These are phyloP conservation scores for Umimayanthus kanabou DNA, from an alignment of 92 coral and sea anemone species.

Conservation along the genomic window DNA sequence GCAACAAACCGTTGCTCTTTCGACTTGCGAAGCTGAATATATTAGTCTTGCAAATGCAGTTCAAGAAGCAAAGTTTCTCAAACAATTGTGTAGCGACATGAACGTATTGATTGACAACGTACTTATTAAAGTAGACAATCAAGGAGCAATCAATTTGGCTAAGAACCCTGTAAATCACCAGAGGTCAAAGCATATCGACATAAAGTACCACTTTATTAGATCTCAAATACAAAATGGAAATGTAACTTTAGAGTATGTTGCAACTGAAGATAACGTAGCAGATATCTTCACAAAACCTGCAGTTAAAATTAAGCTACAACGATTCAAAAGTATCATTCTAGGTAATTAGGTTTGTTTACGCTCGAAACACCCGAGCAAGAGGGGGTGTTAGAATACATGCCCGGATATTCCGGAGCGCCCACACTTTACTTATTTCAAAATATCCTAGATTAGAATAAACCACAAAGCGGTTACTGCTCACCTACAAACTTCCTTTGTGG, in stretches of 20 bases:
- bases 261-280: conserved; percentile 35
- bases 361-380: background rate
- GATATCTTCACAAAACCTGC: conserved; percentile 16
- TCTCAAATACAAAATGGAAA: background rate
- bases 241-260: conserved; percentile 32
- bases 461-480: too few relatives aligned
- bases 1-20: background rate
- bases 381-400: too few relatives aligned
- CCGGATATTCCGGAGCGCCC: too few relatives aligned
- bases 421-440: too few relatives aligned
- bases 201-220: background rate
- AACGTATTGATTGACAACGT: background rate
- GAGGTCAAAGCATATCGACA: conserved; percentile 38
- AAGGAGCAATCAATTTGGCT: conserved; percentile 17
- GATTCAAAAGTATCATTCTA: background rate
- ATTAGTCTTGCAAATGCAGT: background rate
- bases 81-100: background rate
- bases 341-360: too few relatives aligned
- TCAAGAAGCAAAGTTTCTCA: conserved; percentile 11
- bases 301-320: background rate
- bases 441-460: too few relatives aligned
- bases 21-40: background rate
- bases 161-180: conserved; percentile 10
- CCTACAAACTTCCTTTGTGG: too few relatives aligned
- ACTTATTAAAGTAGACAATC: conserved; percentile 11